Percentiles rank a stretch among this genome's conserved stretches.
Evolutionary conservation across 1,140 invertebrate species (phyloP).

Genomic region (Battus philenor): DNA sequence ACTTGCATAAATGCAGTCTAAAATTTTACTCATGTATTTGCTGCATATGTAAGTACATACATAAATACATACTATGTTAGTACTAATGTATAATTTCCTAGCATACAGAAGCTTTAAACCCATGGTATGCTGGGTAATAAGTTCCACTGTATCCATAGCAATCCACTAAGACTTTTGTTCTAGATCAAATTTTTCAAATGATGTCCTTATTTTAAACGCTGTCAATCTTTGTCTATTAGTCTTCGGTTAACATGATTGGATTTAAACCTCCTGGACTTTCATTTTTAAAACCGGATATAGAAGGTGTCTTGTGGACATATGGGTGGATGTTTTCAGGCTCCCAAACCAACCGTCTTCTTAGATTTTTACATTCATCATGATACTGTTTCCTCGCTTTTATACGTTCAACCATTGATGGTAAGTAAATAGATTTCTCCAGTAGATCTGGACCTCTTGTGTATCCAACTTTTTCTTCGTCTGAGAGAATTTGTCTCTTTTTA

Average conservation of each 20-base stretch:
- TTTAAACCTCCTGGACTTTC: slow-evolving; percentile 4
- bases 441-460: slow-evolving; percentile 32
- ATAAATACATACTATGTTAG: too few relatives aligned
- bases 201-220: slow-evolving; percentile 10
- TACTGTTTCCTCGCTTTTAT: slow-evolving; percentile 18
- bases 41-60: too few relatives aligned
- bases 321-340: too few relatives aligned
- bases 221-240: slow-evolving; percentile 31
- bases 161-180: too few relatives aligned
- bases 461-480: slow-evolving; percentile 17
- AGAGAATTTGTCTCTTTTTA: slow-evolving; percentile 17
- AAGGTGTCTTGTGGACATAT: too few relatives aligned
- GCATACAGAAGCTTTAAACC: too few relatives aligned
- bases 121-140: too few relatives aligned
- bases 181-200: slow-evolving; percentile 23
- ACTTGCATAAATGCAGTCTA: too few relatives aligned
- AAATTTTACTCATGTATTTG: too few relatives aligned
- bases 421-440: slow-evolving; percentile 31
- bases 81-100: too few relatives aligned
- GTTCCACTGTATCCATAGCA: too few relatives aligned
- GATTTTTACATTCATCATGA: slow-evolving; percentile 17
- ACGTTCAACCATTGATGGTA: slow-evolving; percentile 31
- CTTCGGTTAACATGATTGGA: slow-evolving; percentile 19
- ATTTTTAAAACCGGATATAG: too few relatives aligned
- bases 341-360: slow-evolving; percentile 22